phyloP scores from a whole-genome alignment of 2,888 invertebrate species.

The Cantharis rustica region DNA sequence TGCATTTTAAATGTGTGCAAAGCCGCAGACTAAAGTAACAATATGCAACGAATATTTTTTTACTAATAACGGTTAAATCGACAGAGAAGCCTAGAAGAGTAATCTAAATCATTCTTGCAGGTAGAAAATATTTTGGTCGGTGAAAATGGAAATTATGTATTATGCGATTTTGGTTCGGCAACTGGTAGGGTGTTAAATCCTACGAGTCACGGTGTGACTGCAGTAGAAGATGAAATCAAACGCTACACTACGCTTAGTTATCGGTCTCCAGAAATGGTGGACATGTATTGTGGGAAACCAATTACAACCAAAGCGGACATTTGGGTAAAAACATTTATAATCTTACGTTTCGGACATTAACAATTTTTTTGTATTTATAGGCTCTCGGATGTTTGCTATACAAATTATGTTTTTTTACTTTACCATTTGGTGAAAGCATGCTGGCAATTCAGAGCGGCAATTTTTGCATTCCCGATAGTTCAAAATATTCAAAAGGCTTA shows the following conservation, averaged over 20 bases:
- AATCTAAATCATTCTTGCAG: conserved; percentile 55
- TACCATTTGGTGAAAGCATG: conserved; percentile 92
- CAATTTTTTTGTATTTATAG: conserved; percentile 52
- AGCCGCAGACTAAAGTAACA: no score
- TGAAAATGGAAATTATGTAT: conserved; percentile 79
- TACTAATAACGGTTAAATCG: no score
- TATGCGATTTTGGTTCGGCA: conserved; percentile 94
- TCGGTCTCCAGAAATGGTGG: conserved; percentile 92
- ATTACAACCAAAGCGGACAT: conserved; percentile 89
- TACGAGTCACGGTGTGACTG: conserved; percentile 66
- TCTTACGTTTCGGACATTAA: background rate
- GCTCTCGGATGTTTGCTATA: conserved; percentile 88
- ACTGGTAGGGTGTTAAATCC: conserved; percentile 80
- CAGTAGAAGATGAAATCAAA: conserved; percentile 84
- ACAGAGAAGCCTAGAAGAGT: background rate
- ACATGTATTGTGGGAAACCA: conserved; percentile 80
- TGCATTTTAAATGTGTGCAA: no score
- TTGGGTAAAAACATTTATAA: conserved; percentile 64
- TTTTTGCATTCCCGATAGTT: conserved; percentile 82
- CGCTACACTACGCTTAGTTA: conserved; percentile 90
- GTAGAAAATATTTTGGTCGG: conserved; percentile 86
- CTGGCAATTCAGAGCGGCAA: conserved; percentile 89
- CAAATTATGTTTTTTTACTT: conserved; percentile 85
- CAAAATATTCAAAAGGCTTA: conserved; percentile 72
- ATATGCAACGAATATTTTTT: no score